A percentile compares a stretch with the other conserved stretches of the same genome.
phyloP scores from a whole-genome alignment of 2,113 vertebrate genomes.

The Pseudolaguvia tuberculata region DNA sequence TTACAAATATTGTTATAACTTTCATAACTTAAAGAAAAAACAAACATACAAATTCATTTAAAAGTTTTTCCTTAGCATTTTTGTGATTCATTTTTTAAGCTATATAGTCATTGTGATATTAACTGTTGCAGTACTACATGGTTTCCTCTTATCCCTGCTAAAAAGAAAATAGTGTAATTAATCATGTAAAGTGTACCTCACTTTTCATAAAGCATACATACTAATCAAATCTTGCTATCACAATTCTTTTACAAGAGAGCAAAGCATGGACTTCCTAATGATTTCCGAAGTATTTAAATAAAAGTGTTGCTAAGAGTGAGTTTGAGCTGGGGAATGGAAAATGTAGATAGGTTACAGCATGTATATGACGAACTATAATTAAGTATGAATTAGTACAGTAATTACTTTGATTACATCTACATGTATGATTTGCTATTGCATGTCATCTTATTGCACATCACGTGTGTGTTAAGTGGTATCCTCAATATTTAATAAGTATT shows the following conservation, averaged over 20 bases:
- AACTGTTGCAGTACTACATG: too few relatives aligned
- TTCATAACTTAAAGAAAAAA: too few relatives aligned
- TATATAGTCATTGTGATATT: not conserved
- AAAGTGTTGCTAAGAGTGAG: constrained; percentile 12
- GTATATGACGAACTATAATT: constrained; percentile 38
- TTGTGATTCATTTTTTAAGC: not conserved
- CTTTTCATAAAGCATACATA: constrained; percentile 33
- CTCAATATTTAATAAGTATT: not conserved
- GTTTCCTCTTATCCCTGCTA: too few relatives aligned
- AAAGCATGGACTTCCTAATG: constrained; percentile 29
- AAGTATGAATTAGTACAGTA: constrained; percentile 37
- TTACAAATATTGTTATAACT: too few relatives aligned
- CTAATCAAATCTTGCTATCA: constrained; percentile 40
- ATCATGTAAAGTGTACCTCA: constrained; percentile 35
- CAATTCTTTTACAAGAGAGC: constrained; percentile 39
- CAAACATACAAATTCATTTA: too few relatives aligned
- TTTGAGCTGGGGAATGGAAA: constrained; percentile 19
- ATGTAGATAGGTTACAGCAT: constrained; percentile 35
- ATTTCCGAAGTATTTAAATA: constrained; percentile 44
- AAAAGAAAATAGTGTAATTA: constrained; percentile 23
- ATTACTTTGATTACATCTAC: constrained; percentile 7
- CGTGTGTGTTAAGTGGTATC: not conserved
- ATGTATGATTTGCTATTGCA: not conserved
- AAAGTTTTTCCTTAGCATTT: not conserved
- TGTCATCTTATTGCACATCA: too few relatives aligned